Base-by-base conservation (phyloP, 2,113 vertebrate genomes). In the Anthoscopus minutus region DNA sequence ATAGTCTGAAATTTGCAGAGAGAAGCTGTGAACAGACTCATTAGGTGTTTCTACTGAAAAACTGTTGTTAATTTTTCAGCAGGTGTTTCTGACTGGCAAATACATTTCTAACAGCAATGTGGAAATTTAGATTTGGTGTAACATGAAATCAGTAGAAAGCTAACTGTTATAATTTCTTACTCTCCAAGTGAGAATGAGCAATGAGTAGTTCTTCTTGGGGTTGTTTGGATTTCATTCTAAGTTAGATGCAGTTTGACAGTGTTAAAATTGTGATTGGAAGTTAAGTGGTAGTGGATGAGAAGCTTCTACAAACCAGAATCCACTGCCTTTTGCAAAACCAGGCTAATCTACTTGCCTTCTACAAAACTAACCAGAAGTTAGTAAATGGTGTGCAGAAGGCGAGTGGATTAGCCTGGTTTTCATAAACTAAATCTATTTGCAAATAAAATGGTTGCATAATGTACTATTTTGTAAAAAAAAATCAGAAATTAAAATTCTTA, bases 171-270 rank as follows among this genome's bases (percentile, higher is more conserved):
- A 51, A 78, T 87, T 88, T 92, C 67, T 84, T 73, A 47, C 80
- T 77, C 18, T 89, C 6, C 6, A 91, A 81, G 77, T 81, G 70
- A 92, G 70, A 78, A 76, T 15, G 14, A 94, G 44, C 10, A 14
- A n/a, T 74, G 71, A 23, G 35, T 77, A 81, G 61, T 85, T 40
- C 20, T 86, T 56, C 28, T 83, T 76, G 79, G 70, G n/a, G 45
- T 50, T 86, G 54, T 94, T 94, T 85, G 81, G 14, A 74, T 93
- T 91, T 96, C 84, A 64, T 94, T 81, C 57, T 53, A 15, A 71
- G 37, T 23, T 14, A 91, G 58, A 58, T 44, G 30, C 7, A 87
- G 42, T 16, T 88, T 96, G 73, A 31, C 37, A 60, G 25, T 96
- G 61, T 31, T 20, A 94, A 88, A 95, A 47, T 44, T 66, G 51